Base-by-base conservation (phyloP, 2,113 vertebrate genomes). In the Elaphurus davidianus region DNA sequence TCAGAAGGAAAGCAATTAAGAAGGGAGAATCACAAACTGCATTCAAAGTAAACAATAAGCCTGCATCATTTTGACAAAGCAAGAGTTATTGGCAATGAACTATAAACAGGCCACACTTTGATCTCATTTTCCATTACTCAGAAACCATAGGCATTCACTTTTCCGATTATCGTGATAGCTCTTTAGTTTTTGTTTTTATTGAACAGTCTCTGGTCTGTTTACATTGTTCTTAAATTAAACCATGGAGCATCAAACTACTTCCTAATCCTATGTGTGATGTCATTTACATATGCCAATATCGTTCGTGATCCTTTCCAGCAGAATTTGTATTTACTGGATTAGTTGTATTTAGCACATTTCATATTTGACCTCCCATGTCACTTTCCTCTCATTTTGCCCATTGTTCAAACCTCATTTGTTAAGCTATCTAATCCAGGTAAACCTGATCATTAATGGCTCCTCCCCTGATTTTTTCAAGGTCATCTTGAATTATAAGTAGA, bases 391-490 rank as follows among this genome's bases (percentile, higher is more conserved):
- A 40, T 78, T 76, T 87, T 91, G 59, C 43, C 60, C 36, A 13
- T 83, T 13, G 27, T 55, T 97, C 55, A 84, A 82, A 78, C 50
- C 10, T 89, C 57, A 62, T 45, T 95, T 76, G 12, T 78, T 64
- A 71, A 19, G n/a, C 79, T 54, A 54, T 21, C 50, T 45, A 64
- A 10, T 91, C 50, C 30, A 40, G 7, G 17, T 79, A 91, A 95
- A 60, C 52, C n/a, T 15, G 1, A 57, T 64, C 21, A 25, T 87
- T 94, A 97, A 92, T 54, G 62, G 54, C 71, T 91, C 36, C 23
- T 90, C 62, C 87, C 25, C 85, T 95, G 89, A 93, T 86, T 94
- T 94, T 96, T 87, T 94, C 96, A 98, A 98, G 93, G 97, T 97
- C 96, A 93, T 90, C 87, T 95, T 94, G 84, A 97, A 97, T 94